Conservation (phyloP, 2,888 invertebrate genomes). For the Nomada flava region DNA sequence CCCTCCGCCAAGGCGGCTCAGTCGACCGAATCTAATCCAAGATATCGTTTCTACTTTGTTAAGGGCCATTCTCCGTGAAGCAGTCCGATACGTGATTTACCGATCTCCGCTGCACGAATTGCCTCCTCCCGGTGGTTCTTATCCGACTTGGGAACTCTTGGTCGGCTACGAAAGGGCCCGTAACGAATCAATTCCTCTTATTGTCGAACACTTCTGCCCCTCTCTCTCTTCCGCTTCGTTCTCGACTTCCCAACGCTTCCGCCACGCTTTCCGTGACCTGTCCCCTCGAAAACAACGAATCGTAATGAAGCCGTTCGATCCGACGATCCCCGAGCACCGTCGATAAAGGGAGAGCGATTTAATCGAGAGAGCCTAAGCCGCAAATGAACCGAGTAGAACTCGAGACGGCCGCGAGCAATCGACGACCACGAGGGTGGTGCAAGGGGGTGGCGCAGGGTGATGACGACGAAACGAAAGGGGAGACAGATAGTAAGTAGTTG, state of each 20-base stretch:
- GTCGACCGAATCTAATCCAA: conserved; percentile 59
- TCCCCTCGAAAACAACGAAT: conserved; percentile 40
- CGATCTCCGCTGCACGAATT: conserved; percentile 45
- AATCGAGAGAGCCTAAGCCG: conserved; percentile 59
- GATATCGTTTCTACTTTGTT: conserved; percentile 66
- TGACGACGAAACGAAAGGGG: conserved; percentile 41
- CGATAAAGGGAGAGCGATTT: conserved; percentile 44
- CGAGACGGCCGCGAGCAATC: conserved; percentile 35
- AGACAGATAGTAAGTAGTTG: conserved; percentile 42
- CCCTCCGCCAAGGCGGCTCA: conserved; percentile 30
- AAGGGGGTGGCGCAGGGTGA: background rate
- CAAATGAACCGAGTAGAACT: conserved; percentile 57
- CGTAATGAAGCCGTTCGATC: conserved; percentile 60
- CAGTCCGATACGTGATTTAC: conserved; percentile 62
- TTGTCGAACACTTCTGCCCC: conserved; percentile 27
- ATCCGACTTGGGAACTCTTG: conserved; percentile 25
- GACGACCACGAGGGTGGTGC: background rate
- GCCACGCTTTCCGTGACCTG: conserved; percentile 20
- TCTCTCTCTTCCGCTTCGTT: background rate
- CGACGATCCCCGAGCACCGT: conserved; percentile 7
- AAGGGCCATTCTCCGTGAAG: conserved; percentile 58
- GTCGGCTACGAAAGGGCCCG: conserved; percentile 33
- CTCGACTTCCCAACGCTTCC: background rate
- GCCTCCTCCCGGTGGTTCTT: conserved; percentile 27
- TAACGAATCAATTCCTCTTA: conserved; percentile 60